Percentiles rank a stretch among this genome's conserved stretches.
These are phyloP conservation scores for Notamacropus eugenii DNA, from an alignment of 2,797 vertebrate species.

Conservation along the genomic window DNA sequence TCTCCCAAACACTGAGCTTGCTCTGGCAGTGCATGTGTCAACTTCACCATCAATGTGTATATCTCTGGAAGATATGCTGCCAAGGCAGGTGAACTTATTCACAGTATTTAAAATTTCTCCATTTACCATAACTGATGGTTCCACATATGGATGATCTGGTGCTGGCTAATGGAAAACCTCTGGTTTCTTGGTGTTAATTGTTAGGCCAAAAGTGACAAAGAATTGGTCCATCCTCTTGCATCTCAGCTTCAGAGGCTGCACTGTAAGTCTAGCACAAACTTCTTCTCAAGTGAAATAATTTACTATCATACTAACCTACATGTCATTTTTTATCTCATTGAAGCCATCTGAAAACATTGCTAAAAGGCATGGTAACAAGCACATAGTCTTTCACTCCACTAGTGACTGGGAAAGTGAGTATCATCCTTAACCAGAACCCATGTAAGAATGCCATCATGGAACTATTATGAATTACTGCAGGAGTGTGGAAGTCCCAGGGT, in stretches of 20 bases:
- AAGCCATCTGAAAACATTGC: neutral
- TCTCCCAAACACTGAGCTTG: neutral
- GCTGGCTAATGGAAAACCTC: neutral
- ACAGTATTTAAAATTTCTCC: neutral
- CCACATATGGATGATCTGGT: neutral
- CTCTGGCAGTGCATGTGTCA: neutral
- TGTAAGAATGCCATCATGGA: neutral
- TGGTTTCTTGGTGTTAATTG: neutral
- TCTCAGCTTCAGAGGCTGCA: neutral
- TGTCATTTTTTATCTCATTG: neutral
- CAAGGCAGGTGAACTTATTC: neutral
- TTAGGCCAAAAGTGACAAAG: neutral
- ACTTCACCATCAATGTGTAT: neutral
- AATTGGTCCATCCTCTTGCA: neutral
- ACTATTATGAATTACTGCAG: neutral
- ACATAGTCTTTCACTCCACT: neutral
- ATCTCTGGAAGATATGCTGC: neutral
- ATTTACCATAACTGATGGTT: neutral
- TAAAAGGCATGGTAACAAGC: neutral
- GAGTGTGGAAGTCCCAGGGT: neutral
- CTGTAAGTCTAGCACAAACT: neutral
- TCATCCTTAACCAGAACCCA: neutral
- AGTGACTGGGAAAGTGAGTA: neutral
- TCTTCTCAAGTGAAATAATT: neutral
- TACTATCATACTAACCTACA: neutral